Evolutionary conservation across 2,113 vertebrate genomes (phyloP), one percentile per base, ranked within the genome.

Genomic region (Malaclemys terrapin): DNA sequence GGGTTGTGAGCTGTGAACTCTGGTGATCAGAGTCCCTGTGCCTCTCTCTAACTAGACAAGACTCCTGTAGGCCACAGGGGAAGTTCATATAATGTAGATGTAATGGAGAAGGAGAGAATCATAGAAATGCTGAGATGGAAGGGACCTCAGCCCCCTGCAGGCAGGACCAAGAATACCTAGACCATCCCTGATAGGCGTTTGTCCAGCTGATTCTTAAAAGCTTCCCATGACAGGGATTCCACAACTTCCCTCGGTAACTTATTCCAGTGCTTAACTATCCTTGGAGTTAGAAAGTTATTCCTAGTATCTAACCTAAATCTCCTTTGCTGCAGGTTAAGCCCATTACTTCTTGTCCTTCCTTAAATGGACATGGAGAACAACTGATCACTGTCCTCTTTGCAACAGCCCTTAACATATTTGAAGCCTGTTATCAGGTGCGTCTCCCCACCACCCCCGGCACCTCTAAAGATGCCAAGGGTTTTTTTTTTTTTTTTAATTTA

Each of bases 1-100:
- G 3, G 0, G 10, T 1, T 47, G 17, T 6, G 59, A 3, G 6
- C 8, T 76, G 16, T 47, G 4, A 62, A 10, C 38, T 8, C 5
- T 31, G 5, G 80, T 31, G 1, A 5, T 50, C 0, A 42, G 38
- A 45, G 12, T 79, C 78, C 0, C 2, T 0, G 69, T 52, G 22
- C 0, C 25, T 47, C 35, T 69, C 47, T n/a, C 54, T 65, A 31
- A 2, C 0, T 29, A 42, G 1, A 0, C 2, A 4, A 17, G 0
- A 5, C 1, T 38, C 1, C 80, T 27, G 52, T 5, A 14, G 75
- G 13, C 24, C 5, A 47, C 4, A 38, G 38, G 84, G 84, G 59
- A 35, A 52, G 27, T 0, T 52, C 42, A 2, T 0, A 17, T 50
- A 62, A 89, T 27, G 80, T 88, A 24, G 57, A 25, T 0, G 2